These are phyloP conservation scores for Baronia brevicornis DNA, from an alignment of 2,888 invertebrate genomes.

Conservation along the genomic window DNA sequence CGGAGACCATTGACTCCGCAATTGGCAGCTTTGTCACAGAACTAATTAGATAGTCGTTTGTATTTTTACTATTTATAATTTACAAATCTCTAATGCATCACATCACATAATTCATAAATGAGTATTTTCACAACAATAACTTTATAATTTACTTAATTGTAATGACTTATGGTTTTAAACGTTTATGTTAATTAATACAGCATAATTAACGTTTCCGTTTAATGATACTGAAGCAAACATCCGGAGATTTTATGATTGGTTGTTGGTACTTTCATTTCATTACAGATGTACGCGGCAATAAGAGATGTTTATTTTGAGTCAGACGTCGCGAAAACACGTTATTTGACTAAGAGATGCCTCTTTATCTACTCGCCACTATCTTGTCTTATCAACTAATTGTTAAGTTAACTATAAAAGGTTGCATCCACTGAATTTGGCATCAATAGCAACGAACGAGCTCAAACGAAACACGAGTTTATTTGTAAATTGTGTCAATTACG, in stretches of 20 bases:
- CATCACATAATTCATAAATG: too few relatives aligned
- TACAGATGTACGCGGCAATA: slow-evolving; percentile 13
- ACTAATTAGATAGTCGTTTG: too few relatives aligned
- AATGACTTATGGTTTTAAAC: slow-evolving; percentile 4
- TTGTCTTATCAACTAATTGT: slow-evolving; percentile 66
- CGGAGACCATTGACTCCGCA: too few relatives aligned
- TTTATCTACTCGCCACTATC: slow-evolving; percentile 60
- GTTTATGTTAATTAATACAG: slow-evolving; percentile 8
- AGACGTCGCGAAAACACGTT: slow-evolving; percentile 63
- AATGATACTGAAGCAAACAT: slow-evolving; percentile 36
- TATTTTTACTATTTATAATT: too few relatives aligned
- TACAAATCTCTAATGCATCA: too few relatives aligned
- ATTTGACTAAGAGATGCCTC: slow-evolving; percentile 58
- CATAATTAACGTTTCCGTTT: slow-evolving; percentile 37
- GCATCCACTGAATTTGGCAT: slow-evolving; percentile 31
- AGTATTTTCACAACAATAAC: too few relatives aligned
- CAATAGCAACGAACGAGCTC: slow-evolving; percentile 64
- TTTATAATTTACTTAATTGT: too few relatives aligned
- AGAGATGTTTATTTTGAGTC: slow-evolving; percentile 54
- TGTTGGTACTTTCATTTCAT: slow-evolving; percentile 20
- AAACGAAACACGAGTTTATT: slow-evolving; percentile 47
- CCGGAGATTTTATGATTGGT: slow-evolving; percentile 42
- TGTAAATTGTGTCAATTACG: slow-evolving; percentile 31
- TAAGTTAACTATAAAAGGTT: slow-evolving; percentile 53
- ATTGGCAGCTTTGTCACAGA: too few relatives aligned